Percentiles rank a stretch among this genome's conserved stretches.
These are phyloP conservation scores for Drosophila nebulosa DNA, from an alignment of 1,140 invertebrate genomes.

Conservation along the genomic window DNA sequence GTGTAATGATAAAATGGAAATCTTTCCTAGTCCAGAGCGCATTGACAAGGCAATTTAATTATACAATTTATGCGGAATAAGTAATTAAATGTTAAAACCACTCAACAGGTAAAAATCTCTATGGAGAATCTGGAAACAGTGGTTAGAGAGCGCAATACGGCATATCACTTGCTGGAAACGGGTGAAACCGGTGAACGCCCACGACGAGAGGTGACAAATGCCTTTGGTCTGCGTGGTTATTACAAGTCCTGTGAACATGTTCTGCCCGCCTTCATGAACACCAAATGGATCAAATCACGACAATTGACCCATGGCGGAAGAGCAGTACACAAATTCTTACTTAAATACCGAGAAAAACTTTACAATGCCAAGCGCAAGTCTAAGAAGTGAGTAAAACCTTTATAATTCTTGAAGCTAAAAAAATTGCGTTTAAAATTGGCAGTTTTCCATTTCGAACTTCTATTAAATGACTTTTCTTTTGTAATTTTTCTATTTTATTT, in stretches of 20 bases:
- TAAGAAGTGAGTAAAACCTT: constrained; percentile 81
- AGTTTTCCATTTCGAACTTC: neutral
- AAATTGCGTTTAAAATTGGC: constrained; percentile 7
- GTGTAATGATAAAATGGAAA: constrained; percentile 85
- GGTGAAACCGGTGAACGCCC: constrained; percentile 91
- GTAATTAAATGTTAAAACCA: neutral
- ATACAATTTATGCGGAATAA: neutral
- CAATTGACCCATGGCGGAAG: constrained; percentile 79
- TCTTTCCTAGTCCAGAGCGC: constrained; percentile 97
- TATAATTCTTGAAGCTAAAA: neutral
- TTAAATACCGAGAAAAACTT: constrained; percentile 85
- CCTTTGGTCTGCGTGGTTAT: constrained; percentile 83
- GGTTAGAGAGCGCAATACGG: constrained; percentile 94
- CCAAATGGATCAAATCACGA: constrained; percentile 83
- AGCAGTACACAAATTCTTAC: constrained; percentile 85
- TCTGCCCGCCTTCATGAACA: constrained; percentile 84
- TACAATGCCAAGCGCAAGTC: constrained; percentile 83
- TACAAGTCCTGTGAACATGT: constrained; percentile 82
- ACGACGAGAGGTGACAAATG: constrained; percentile 82
- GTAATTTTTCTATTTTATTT: constrained; percentile 75
- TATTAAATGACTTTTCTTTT: neutral
- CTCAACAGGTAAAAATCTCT: constrained; percentile 86
- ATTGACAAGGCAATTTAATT: constrained; percentile 90
- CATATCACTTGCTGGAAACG: constrained; percentile 94
- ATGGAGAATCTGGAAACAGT: constrained; percentile 97